These are phyloP conservation scores for Aurelia coerulea DNA, from an alignment of 30 jellyfish, hydroid and myxozoan genomes.

Conservation along the genomic window DNA sequence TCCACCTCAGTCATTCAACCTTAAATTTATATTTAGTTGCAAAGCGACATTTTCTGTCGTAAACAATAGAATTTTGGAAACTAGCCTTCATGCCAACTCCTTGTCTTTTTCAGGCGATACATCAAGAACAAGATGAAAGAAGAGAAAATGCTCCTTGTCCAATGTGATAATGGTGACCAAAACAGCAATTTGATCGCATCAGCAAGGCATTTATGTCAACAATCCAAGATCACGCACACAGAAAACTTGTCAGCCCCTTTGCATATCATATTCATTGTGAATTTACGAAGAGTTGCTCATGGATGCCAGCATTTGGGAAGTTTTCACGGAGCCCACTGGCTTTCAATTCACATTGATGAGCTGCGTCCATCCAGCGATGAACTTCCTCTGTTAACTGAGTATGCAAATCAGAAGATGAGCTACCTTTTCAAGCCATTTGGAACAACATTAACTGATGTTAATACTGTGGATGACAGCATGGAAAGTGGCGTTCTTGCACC, in stretches of 20 bases:
- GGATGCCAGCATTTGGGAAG: conserved; percentile 63
- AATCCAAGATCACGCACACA: conserved; percentile 19
- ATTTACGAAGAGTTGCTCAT: conserved; percentile 43
- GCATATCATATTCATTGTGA: conserved; percentile 46
- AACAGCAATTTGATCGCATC: conserved; percentile 69
- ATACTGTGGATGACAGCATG: too few relatives aligned
- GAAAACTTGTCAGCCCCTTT: not conserved
- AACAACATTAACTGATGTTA: not conserved
- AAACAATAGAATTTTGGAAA: too few relatives aligned
- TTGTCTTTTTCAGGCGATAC: conserved; percentile 33
- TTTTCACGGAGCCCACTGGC: conserved; percentile 71
- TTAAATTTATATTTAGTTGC: too few relatives aligned
- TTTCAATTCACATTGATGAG: conserved; percentile 79
- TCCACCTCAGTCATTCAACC: too few relatives aligned
- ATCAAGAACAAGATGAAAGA: conserved; percentile 8
- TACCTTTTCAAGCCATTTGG: conserved; percentile 23
- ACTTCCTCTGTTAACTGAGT: conserved; percentile 58
- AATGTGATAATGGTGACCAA: conserved; percentile 68
- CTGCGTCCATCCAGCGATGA: conserved; percentile 68
- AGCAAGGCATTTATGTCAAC: conserved; percentile 73
- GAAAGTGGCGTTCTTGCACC: too few relatives aligned
- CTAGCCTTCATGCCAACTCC: too few relatives aligned
- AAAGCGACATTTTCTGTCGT: too few relatives aligned
- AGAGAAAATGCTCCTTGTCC: conserved; percentile 51
- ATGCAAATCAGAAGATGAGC: conserved; percentile 49